Percentiles rank a stretch among this genome's conserved stretches.
phyloP scores from a whole-genome alignment of 1,140 invertebrate genomes.

The Portunus trituberculatus region DNA sequence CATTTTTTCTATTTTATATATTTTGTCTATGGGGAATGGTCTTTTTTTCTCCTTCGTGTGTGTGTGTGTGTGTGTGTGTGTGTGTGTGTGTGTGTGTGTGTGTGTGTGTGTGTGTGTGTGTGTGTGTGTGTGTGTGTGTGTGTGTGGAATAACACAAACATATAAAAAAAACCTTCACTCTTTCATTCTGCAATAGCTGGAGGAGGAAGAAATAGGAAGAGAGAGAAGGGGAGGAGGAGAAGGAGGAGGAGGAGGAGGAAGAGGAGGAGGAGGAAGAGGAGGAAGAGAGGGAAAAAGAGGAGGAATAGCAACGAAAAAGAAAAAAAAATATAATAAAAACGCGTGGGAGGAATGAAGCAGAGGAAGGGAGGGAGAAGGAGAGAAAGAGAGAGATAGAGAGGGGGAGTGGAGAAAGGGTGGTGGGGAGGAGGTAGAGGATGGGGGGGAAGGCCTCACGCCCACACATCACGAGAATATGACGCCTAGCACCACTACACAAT shows the following conservation, averaged over 20 bases:
- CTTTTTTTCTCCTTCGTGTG: too few species aligned
- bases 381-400: not conserved
- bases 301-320: not conserved
- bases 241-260: not conserved
- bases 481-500: constrained; percentile 19
- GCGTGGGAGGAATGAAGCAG: not conserved
- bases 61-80: too few species aligned
- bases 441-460: not conserved
- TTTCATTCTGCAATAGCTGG: too few species aligned
- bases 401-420: not conserved
- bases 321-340: not conserved
- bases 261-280: not conserved
- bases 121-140: too few species aligned
- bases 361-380: not conserved
- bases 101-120: too few species aligned
- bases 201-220: not conserved
- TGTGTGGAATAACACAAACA: too few species aligned
- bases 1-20: too few species aligned
- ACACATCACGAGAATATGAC: constrained; percentile 51
- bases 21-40: too few species aligned
- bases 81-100: too few species aligned
- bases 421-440: not conserved
- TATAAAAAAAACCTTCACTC: too few species aligned
- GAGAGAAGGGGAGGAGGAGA: too few species aligned
- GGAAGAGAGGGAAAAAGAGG: too few species aligned